phyloP scores from a whole-genome alignment of 2,113 vertebrate species.

The Onychostruthus taczanowskii region DNA sequence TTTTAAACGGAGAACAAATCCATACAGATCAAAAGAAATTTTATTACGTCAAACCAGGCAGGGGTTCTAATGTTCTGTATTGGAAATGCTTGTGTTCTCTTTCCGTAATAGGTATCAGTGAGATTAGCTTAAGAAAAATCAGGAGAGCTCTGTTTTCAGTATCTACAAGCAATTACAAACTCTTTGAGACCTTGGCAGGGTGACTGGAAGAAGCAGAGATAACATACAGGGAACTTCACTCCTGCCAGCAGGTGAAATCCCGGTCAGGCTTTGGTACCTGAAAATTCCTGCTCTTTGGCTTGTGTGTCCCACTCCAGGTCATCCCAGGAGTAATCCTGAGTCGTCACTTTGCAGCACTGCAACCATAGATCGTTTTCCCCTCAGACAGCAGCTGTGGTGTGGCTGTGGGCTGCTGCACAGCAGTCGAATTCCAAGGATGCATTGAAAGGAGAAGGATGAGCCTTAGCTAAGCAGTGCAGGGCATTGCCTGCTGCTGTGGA shows the following conservation, averaged over 20 bases:
- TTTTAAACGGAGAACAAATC: neutral
- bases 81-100: neutral
- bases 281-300: neutral
- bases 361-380: fast-evolving
- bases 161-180: conserved; percentile 44
- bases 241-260: neutral
- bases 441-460: neutral
- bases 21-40: neutral
- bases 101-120: neutral
- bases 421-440: neutral
- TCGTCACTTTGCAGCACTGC: neutral
- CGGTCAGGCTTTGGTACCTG: neutral
- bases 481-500: neutral
- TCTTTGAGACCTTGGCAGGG: neutral
- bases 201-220: neutral
- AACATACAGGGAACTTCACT: neutral
- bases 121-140: conserved; percentile 25
- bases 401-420: neutral
- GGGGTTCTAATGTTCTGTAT: neutral
- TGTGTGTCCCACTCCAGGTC: neutral
- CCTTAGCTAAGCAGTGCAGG: neutral
- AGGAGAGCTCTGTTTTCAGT: conserved; percentile 9
- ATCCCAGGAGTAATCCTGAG: neutral
- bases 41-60: neutral
- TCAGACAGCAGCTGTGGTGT: neutral